These are phyloP conservation scores for Temnothorax ravouxi DNA, from an alignment of 2,888 invertebrate species.

Conservation along the genomic window DNA sequence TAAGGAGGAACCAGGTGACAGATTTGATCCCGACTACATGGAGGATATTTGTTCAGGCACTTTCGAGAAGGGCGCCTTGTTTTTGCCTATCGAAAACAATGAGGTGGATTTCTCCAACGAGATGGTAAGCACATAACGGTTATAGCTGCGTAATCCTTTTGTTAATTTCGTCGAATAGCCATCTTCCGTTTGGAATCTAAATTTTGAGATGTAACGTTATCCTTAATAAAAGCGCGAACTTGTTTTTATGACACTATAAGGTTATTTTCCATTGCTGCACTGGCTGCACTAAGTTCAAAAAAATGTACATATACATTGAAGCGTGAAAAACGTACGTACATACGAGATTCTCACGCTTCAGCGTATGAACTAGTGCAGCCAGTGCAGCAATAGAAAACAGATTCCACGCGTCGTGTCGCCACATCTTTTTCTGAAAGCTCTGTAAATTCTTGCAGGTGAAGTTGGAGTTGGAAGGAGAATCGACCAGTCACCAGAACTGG, in stretches of 20 bases:
- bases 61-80: constrained; percentile 82
- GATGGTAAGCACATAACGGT: constrained; percentile 78
- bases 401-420: too few relatives aligned
- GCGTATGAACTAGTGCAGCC: too few relatives aligned
- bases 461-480: constrained; percentile 82
- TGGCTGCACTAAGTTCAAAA: too few relatives aligned
- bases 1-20: constrained; percentile 83
- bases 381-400: too few relatives aligned
- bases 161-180: neutral
- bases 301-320: too few relatives aligned
- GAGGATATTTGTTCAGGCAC: constrained; percentile 84
- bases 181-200: neutral
- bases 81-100: constrained; percentile 83
- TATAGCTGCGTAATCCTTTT: neutral
- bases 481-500: constrained; percentile 82
- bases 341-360: too few relatives aligned
- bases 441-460: constrained; percentile 78
- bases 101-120: constrained; percentile 84
- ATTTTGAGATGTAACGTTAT: neutral
- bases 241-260: neutral
- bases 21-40: constrained; percentile 83
- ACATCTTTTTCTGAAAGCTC: neutral
- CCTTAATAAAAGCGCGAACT: neutral
- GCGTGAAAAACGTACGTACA: too few relatives aligned
- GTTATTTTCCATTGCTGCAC: too few relatives aligned